Percentiles rank a stretch among this genome's conserved stretches.
These are phyloP conservation scores for Halocynthia roretzi DNA, from an alignment of 23 tunicate species.

Conservation along the genomic window DNA sequence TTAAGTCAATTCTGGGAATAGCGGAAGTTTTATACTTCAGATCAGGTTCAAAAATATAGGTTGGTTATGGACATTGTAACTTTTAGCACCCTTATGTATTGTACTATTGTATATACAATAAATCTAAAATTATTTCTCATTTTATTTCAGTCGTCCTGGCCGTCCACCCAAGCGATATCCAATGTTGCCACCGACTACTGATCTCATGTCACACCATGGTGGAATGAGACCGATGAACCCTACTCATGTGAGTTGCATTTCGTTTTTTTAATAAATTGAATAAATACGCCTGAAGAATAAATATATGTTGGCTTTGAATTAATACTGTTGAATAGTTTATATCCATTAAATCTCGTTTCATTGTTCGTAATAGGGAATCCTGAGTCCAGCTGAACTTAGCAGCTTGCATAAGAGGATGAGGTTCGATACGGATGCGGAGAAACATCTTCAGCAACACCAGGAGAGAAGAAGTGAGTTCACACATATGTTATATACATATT, in stretches of 20 bases:
- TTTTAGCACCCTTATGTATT: no score
- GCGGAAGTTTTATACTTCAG: no score
- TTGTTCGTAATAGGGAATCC: conserved; percentile 3
- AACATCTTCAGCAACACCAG: conserved; percentile 24
- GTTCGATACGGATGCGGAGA: conserved; percentile 18
- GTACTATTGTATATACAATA: no score
- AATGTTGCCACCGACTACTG: conserved; percentile 74
- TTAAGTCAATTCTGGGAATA: no score
- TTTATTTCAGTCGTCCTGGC: conserved; percentile 87
- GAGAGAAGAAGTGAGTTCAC: conserved; percentile 43
- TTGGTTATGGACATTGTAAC: no score
- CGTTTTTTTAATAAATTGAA: background rate
- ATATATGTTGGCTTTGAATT: no score
- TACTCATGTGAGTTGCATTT: conserved; percentile 7
- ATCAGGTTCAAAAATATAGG: no score
- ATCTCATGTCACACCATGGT: conserved; percentile 75
- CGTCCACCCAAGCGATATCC: conserved; percentile 97
- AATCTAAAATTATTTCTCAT: background rate
- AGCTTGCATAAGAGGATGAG: conserved; percentile 53
- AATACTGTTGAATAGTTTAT: background rate
- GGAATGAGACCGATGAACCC: conserved; percentile 45
- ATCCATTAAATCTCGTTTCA: background rate
- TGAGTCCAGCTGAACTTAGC: conserved; percentile 39
- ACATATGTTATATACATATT: background rate
- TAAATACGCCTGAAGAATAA: background rate